Percentiles rank a stretch among this genome's conserved stretches.
phyloP scores from a whole-genome alignment of 2,797 vertebrate species.

The Pseudocheirus occidentalis region DNA sequence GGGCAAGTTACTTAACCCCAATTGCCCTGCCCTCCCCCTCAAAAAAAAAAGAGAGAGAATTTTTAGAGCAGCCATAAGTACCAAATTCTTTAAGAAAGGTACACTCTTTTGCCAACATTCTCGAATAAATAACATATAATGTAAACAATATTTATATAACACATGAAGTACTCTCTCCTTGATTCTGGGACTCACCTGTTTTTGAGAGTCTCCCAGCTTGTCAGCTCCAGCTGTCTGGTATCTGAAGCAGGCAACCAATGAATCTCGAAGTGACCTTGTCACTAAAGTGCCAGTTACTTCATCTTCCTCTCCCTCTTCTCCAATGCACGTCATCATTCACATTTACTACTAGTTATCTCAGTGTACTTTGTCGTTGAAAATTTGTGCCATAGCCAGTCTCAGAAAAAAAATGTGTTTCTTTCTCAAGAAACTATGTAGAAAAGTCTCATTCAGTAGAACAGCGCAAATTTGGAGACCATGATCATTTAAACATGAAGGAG shows the following conservation, averaged over 20 bases:
- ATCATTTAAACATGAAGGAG: not conserved
- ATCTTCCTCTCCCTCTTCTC: not conserved
- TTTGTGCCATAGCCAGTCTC: not conserved
- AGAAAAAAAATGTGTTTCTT: not conserved
- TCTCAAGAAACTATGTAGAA: not conserved
- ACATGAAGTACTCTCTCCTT: not conserved
- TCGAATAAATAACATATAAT: not conserved
- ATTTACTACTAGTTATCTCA: not conserved
- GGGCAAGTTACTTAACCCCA: no score
- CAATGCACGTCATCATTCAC: not conserved
- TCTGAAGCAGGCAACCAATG: not conserved
- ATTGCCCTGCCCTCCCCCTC: no score
- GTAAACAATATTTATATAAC: not conserved
- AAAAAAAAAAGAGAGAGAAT: no score
- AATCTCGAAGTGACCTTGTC: not conserved
- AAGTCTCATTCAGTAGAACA: not conserved
- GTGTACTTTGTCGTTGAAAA: not conserved
- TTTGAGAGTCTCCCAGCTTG: not conserved
- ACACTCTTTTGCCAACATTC: not conserved
- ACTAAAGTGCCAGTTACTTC: not conserved
- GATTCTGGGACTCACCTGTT: not conserved
- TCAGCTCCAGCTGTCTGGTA: not conserved
- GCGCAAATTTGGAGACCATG: not conserved
- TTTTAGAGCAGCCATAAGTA: not conserved
- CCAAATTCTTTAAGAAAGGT: not conserved